These are phyloP conservation scores for Chymomyza caudatula DNA, from an alignment of 2,888 invertebrate genomes.

Conservation along the genomic window DNA sequence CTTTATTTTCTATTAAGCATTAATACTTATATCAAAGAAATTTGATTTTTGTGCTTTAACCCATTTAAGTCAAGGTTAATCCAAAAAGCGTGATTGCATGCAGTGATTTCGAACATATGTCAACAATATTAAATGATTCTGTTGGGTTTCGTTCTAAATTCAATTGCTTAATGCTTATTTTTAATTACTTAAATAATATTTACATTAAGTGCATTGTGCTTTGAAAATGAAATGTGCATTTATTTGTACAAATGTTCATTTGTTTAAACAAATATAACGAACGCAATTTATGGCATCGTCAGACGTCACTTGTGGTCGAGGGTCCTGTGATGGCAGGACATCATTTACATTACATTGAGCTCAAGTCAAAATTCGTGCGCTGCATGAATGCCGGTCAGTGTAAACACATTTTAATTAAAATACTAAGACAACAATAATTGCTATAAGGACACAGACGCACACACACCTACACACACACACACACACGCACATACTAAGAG, in stretches of 20 bases:
- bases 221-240: slow-evolving; percentile 42
- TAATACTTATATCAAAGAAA: no score
- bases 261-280: slow-evolving; percentile 17
- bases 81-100: neutral
- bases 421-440: slow-evolving; percentile 67
- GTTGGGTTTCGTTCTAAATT: neutral
- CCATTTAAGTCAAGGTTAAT: neutral
- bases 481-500: neutral
- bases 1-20: no score
- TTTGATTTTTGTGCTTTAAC: neutral
- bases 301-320: slow-evolving; percentile 35
- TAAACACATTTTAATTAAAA: slow-evolving; percentile 70
- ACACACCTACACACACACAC: neutral
- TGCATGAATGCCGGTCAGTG: slow-evolving; percentile 12
- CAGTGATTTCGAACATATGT: neutral
- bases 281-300: slow-evolving; percentile 34
- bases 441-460: slow-evolving; percentile 7
- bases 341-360: slow-evolving; percentile 29
- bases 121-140: neutral
- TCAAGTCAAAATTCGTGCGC: slow-evolving; percentile 10
- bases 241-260: slow-evolving; percentile 12
- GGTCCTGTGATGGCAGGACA: neutral
- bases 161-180: neutral
- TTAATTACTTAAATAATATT: neutral
- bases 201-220: neutral